Base-by-base conservation (phyloP, 30 jellyfish, hydroid and myxozoan genomes). In the Pelagia noctiluca region DNA sequence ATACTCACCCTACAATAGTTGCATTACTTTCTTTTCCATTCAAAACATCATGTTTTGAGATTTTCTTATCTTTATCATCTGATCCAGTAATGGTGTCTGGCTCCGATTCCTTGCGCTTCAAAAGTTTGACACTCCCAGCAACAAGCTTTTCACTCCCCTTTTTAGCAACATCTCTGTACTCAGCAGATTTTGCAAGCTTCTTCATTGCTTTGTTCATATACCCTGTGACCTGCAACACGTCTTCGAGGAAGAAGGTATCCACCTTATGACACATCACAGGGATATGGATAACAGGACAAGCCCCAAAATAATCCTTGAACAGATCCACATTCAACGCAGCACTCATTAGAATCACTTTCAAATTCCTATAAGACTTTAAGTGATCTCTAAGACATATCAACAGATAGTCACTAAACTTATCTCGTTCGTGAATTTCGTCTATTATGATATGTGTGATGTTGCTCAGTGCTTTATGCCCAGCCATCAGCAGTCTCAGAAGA, bases 341-440 rank as follows among this genome's bases (percentile, higher is more conserved):
- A 79, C 97, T 88, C 95, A 81, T 75, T 38, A 89, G 79, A 30
- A 89, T 49, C 0, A 89, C 84, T 64, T 84, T 82, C 34, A 89
- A 83, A 46, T 89, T 89, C 74, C 77, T 82, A 69, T 83, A 82
- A 1, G 88, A 35, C 57, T 89, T 89, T 50, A 89, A 50, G 19
- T 80, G 84, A 61, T 89, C 97, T 66, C 91, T 63, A 22, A 89
- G 50, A 70, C 90, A 89, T 22, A 89, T 81, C 70, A 89, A 24
- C 60, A 89, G 57, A 69, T 63, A 89, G 63, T 89, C 95, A 75
- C 91, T 81, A 62, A 81, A 67, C 66, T 64, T 70, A 54, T 82
- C 97, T 13, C 95, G 42, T 64, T 89, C 97, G 30, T 83, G 95
- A 13, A 89, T 81, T 34, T 89, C 97, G 74, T 89, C 97, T n/a